A percentile compares a stretch with the other conserved stretches of the same genome.
Conservation (phyloP, 1,140 invertebrate genomes). For the Cydia splendana region DNA sequence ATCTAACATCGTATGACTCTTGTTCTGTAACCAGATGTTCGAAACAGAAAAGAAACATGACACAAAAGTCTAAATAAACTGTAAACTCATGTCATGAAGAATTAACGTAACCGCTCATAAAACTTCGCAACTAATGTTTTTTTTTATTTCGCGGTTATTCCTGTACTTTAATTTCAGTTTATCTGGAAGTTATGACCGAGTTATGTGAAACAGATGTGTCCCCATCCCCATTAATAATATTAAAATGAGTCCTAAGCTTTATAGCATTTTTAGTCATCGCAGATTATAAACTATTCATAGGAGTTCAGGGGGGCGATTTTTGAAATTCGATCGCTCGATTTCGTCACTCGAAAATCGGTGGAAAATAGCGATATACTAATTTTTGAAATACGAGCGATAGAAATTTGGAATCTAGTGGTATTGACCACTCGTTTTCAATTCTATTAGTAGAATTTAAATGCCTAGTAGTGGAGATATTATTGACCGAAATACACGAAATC, state of each 20-base stretch:
- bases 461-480: no score
- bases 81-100: neutral
- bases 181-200: neutral
- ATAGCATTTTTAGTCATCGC: neutral
- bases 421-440: no score
- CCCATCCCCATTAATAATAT: slow-evolving; percentile 2
- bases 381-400: no score
- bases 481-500: no score
- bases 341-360: no score
- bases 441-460: no score
- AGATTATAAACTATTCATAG: neutral
- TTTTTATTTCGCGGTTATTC: slow-evolving; percentile 9
- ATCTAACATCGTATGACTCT: neutral
- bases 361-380: no score
- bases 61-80: neutral
- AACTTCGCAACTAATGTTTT: neutral
- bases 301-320: no score
- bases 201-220: slow-evolving; percentile 18
- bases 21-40: neutral
- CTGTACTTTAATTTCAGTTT: slow-evolving; percentile 24
- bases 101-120: slow-evolving; percentile 16
- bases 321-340: no score
- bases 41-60: neutral
- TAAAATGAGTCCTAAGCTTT: neutral
- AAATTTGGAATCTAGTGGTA: no score